phyloP scores from a whole-genome alignment of 2,797 vertebrate species.

The Tenualosa thibaudeaui region DNA sequence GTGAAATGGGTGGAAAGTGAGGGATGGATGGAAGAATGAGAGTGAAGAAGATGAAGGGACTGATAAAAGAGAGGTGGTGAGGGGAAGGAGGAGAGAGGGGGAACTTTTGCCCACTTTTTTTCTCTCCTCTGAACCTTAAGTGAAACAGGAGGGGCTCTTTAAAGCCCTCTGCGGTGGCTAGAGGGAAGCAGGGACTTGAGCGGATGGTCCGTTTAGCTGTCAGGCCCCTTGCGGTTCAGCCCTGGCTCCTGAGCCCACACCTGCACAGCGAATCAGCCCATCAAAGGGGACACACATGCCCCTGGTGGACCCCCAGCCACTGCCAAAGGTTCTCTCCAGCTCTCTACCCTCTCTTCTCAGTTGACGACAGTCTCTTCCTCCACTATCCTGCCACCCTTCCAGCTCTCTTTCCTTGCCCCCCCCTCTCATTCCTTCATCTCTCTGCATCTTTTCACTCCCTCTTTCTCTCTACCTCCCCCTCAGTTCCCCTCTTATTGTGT shows the following conservation, averaged over 20 bases:
- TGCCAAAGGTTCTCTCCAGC: background rate
- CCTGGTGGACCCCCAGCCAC: background rate
- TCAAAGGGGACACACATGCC: slow-evolving; percentile 1
- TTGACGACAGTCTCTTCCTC: background rate
- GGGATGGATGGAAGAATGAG: background rate
- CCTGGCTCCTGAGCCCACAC: background rate
- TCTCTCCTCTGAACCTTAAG: slow-evolving; percentile 15
- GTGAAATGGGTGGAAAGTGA: background rate
- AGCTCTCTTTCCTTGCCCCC: background rate
- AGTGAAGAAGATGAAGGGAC: background rate
- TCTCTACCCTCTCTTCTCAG: background rate
- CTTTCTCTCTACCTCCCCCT: background rate
- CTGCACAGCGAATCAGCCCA: background rate
- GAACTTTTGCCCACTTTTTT: background rate
- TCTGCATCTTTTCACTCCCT: background rate
- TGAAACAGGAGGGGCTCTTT: slow-evolving; percentile 23
- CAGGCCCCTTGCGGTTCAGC: background rate
- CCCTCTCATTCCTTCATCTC: background rate
- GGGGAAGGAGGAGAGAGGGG: background rate
- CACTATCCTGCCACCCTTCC: background rate
- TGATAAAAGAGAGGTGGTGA: slow-evolving; percentile 2
- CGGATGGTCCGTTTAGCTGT: background rate
- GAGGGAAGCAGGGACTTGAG: background rate
- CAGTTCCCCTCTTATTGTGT: background rate
- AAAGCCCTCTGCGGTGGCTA: slow-evolving; percentile 14